Evolutionary conservation across 2,113 vertebrate species (phyloP).

Genomic region (Hoplias malabaricus): DNA sequence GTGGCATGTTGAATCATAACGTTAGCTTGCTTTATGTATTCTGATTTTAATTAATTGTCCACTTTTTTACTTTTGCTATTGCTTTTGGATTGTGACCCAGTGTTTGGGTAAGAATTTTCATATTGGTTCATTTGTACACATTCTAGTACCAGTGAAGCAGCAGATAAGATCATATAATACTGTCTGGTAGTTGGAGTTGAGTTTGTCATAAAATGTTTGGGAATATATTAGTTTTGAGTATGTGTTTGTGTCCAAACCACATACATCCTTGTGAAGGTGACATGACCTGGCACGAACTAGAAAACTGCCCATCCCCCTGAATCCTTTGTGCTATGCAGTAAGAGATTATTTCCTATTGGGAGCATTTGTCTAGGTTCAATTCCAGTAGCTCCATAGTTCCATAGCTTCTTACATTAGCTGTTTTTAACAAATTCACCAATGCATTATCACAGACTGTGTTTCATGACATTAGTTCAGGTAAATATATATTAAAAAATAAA

Average conservation of each 20-base stretch:
- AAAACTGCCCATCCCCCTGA: neutral
- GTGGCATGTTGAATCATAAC: too few species aligned
- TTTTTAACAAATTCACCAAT: constrained; percentile 18
- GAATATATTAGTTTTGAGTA: neutral
- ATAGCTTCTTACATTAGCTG: too few species aligned
- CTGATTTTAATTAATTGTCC: too few species aligned
- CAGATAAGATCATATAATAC: neutral
- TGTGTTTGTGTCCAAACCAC: neutral
- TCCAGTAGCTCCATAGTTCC: too few species aligned
- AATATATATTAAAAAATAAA: constrained; percentile 4
- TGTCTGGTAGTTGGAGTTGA: neutral
- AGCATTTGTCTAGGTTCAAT: constrained; percentile 23
- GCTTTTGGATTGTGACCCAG: too few species aligned
- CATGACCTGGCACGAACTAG: neutral
- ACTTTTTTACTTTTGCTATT: too few species aligned
- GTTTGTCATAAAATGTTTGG: neutral
- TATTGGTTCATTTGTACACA: neutral
- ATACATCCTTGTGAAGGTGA: constrained; percentile 24
- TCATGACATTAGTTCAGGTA: neutral
- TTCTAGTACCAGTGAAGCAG: neutral
- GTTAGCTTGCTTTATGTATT: too few species aligned
- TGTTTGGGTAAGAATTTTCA: too few species aligned
- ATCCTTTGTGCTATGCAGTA: constrained; percentile 13
- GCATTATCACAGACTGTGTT: neutral
- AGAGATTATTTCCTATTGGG: constrained; percentile 6